phyloP scores from a whole-genome alignment of 2,797 vertebrate species.

The Neopelma chrysocephalum region DNA sequence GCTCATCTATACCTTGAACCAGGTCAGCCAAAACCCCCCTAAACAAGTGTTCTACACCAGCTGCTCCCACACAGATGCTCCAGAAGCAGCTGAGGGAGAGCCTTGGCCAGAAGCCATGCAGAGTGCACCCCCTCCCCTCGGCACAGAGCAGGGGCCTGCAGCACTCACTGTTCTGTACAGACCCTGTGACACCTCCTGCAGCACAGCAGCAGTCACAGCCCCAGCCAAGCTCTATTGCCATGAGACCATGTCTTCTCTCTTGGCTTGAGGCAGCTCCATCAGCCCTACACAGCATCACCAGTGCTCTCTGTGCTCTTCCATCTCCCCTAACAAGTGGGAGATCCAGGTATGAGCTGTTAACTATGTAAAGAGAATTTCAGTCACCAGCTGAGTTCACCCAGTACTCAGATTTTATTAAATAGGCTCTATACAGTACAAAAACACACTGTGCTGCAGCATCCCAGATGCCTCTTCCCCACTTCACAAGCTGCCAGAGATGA shows the following conservation, averaged over 20 bases:
- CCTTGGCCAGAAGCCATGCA: background rate
- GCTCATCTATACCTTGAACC: background rate
- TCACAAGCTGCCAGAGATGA: background rate
- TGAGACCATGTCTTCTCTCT: fast-evolving
- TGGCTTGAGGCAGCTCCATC: background rate
- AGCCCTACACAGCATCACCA: background rate
- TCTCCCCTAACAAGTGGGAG: fast-evolving
- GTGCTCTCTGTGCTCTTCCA: background rate
- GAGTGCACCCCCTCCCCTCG: background rate
- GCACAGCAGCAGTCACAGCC: background rate
- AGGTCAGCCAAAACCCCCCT: background rate
- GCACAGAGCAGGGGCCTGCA: background rate
- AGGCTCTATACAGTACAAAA: background rate
- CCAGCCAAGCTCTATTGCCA: background rate
- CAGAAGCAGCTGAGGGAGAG: background rate
- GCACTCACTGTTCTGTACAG: background rate
- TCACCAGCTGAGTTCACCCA: background rate
- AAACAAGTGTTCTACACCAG: background rate
- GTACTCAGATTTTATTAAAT: background rate
- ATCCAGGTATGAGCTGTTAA: background rate
- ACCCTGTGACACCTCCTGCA: background rate
- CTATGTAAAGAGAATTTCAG: background rate
- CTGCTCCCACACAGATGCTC: background rate
- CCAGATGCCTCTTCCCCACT: background rate
- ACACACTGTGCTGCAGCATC: background rate